phyloP scores from a whole-genome alignment of 2,888 invertebrate species.

The Pseudolycoriella hygida region DNA sequence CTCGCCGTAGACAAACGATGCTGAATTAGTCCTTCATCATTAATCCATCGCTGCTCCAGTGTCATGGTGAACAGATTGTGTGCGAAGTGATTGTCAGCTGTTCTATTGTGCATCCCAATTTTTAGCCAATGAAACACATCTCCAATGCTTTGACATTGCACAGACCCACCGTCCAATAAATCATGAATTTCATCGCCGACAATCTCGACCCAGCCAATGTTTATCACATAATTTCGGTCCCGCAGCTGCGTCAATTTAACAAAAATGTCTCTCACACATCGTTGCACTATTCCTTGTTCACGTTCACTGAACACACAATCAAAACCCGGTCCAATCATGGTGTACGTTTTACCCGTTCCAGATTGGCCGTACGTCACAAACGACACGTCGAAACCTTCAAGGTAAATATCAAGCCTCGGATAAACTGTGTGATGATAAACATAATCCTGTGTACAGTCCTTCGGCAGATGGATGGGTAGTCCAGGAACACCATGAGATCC shows the following conservation, averaged over 20 bases:
- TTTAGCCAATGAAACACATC: constrained; percentile 55
- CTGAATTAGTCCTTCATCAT: constrained; percentile 45
- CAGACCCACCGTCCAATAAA: constrained; percentile 35
- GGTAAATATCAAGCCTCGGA: constrained; percentile 44
- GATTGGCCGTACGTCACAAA: constrained; percentile 50
- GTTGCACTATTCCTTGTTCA: constrained; percentile 47
- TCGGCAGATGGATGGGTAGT: constrained; percentile 37
- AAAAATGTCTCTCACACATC: constrained; percentile 54
- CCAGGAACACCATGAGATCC: constrained; percentile 26
- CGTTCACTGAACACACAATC: constrained; percentile 42
- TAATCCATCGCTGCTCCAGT: constrained; percentile 55
- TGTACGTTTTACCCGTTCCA: constrained; percentile 53
- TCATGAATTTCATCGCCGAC: constrained; percentile 45
- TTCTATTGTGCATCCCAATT: constrained; percentile 41
- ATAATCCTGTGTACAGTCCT: constrained; percentile 42
- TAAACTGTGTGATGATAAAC: constrained; percentile 45
- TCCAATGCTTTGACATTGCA: constrained; percentile 40
- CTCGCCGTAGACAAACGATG: constrained; percentile 56
- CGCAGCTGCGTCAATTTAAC: constrained; percentile 43
- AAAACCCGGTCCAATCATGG: constrained; percentile 50
- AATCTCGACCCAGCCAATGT: constrained; percentile 57
- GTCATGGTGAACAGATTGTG: constrained; percentile 57
- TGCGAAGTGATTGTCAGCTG: constrained; percentile 30
- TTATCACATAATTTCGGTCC: constrained; percentile 45
- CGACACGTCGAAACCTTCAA: constrained; percentile 61